Evolutionary conservation across 2,888 invertebrate species (phyloP).

Genomic region (Caenorhabditis becei): DNA sequence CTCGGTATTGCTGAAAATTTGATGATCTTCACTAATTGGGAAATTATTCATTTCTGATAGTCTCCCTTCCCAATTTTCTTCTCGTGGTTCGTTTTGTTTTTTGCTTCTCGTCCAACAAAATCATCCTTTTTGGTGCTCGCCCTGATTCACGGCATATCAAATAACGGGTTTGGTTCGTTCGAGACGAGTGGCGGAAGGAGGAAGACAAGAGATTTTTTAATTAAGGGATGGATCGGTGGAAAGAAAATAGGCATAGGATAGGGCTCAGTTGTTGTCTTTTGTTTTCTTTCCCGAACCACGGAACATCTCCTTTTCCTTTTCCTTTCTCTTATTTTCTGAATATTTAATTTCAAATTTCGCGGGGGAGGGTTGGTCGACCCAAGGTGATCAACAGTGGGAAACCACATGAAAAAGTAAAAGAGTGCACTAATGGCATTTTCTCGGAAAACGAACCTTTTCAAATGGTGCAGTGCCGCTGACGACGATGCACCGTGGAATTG

Average conservation of each 20-base stretch:
- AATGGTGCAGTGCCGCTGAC: slow-evolving; percentile 71
- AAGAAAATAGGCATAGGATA: background rate
- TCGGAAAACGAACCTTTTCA: slow-evolving; percentile 72
- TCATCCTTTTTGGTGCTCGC: slow-evolving; percentile 19
- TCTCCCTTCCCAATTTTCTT: background rate
- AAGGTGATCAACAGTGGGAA: too few species aligned
- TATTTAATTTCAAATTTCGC: too few species aligned
- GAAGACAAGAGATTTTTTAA: slow-evolving; percentile 29
- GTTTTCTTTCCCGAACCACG: background rate
- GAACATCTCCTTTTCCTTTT: slow-evolving; percentile 8
- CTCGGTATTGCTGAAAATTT: slow-evolving; percentile 78
- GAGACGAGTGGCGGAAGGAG: background rate
- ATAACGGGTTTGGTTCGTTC: slow-evolving; percentile 17
- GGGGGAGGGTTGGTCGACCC: too few species aligned
- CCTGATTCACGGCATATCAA: slow-evolving; percentile 26
- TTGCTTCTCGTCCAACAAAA: background rate
- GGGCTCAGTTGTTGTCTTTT: background rate
- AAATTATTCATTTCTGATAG: background rate
- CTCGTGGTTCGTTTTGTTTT: background rate
- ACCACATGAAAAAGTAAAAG: too few species aligned
- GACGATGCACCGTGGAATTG: slow-evolving; percentile 76
- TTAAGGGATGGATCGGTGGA: slow-evolving; percentile 26
- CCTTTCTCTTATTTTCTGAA: too few species aligned
- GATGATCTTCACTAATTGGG: background rate
- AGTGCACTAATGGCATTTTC: background rate